These are phyloP conservation scores for Tyto alba DNA, from an alignment of 2,113 vertebrate genomes.

Conservation along the genomic window DNA sequence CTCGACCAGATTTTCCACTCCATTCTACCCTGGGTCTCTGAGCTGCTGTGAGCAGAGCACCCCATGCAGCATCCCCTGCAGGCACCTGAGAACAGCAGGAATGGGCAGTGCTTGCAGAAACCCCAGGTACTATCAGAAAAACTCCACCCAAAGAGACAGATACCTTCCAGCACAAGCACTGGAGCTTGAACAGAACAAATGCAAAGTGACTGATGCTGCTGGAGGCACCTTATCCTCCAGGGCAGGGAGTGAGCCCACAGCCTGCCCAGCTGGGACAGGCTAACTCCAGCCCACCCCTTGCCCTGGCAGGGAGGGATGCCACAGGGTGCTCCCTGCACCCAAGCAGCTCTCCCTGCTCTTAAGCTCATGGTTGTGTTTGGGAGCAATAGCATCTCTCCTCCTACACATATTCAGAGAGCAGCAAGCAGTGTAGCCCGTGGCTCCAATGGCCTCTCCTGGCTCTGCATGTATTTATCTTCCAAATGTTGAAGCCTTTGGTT, in stretches of 20 bases:
- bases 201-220: background rate
- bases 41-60: background rate
- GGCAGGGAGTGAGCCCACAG: background rate
- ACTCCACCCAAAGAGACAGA: background rate
- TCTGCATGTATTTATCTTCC: background rate
- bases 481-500: background rate
- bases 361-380: background rate
- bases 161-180: background rate
- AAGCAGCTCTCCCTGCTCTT: background rate
- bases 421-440: background rate
- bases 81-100: background rate
- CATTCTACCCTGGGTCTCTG: background rate
- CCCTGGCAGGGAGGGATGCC: fast-evolving
- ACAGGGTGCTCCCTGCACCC: background rate
- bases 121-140: background rate
- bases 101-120: background rate
- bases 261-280: background rate
- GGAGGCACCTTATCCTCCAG: background rate
- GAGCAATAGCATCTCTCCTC: background rate
- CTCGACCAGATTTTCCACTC: background rate
- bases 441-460: background rate
- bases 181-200: background rate
- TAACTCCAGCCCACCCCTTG: background rate
- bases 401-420: background rate
- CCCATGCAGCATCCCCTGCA: background rate